phyloP scores from a whole-genome alignment of 2,113 vertebrate species.

The Gadus chalcogrammus region DNA sequence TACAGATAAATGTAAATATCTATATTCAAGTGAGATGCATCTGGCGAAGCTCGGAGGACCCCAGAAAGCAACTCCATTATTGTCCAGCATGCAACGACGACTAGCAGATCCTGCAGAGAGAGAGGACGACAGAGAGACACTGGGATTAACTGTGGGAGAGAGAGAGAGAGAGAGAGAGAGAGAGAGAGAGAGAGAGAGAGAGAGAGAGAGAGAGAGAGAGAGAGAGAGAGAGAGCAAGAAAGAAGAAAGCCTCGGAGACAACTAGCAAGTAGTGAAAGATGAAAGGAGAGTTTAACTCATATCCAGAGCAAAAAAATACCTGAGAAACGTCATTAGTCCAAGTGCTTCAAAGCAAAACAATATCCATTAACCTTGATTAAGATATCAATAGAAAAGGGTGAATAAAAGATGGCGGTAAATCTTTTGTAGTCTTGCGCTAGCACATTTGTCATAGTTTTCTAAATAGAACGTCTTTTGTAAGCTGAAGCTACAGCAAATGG shows the following conservation, averaged over 20 bases:
- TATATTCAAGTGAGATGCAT: constrained; percentile 96
- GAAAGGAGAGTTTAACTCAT: no score
- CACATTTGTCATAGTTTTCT: no score
- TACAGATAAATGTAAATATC: constrained; percentile 94
- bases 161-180: neutral
- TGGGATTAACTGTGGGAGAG: neutral
- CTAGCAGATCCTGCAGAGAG: constrained; percentile 86
- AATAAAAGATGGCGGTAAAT: no score
- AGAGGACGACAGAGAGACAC: constrained; percentile 9
- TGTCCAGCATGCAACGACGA: constrained; percentile 96
- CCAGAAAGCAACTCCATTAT: constrained; percentile 95
- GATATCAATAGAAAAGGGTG: no score
- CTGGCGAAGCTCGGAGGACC: constrained; percentile 97
- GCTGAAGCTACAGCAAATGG: no score
- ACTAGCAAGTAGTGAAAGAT: no score
- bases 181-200: neutral
- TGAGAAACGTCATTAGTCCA: no score
- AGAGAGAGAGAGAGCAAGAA: neutral
- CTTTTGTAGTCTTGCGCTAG: no score
- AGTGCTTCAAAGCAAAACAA: no score
- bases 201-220: neutral
- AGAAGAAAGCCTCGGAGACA: neutral
- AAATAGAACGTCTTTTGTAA: no score
- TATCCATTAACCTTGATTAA: no score
- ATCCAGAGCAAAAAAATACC: no score